Conservation (phyloP, 2,797 vertebrate genomes). For the Echiichthys vipera region DNA sequence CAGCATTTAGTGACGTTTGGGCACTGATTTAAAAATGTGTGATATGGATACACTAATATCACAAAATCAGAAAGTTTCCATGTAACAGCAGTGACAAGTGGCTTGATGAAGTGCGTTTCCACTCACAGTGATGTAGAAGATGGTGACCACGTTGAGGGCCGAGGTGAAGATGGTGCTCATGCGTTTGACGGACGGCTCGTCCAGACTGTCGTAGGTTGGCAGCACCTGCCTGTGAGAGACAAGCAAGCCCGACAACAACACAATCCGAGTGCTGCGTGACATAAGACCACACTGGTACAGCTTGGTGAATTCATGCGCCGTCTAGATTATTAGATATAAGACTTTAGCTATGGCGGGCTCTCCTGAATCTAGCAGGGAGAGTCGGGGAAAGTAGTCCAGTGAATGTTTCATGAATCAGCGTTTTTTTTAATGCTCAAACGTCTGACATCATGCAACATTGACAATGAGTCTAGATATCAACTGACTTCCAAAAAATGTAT, state of each 20-base stretch:
- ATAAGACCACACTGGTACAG: constrained; percentile 12
- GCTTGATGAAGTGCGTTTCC: not conserved
- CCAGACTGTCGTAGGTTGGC: constrained; percentile 97
- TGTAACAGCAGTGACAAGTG: not conserved
- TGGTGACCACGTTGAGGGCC: constrained; percentile 94
- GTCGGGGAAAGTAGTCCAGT: not conserved
- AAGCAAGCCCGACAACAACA: constrained; percentile 35
- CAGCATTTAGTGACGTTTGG: not conserved
- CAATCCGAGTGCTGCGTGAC: constrained; percentile 27
- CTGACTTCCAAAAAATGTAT: no score
- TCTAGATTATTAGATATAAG: not conserved
- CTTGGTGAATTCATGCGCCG: constrained; percentile 51
- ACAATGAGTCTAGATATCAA: constrained; percentile 31
- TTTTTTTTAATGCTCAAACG: constrained; percentile 5
- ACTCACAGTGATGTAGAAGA: constrained; percentile 97
- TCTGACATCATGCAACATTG: constrained; percentile 26
- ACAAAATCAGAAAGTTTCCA: not conserved
- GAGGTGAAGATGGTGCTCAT: constrained; percentile 99
- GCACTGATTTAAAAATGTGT: not conserved
- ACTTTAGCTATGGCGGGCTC: not conserved
- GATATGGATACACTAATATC: not conserved
- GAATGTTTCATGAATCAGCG: constrained; percentile 10
- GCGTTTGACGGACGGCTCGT: constrained; percentile 97
- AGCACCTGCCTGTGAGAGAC: constrained; percentile 91
- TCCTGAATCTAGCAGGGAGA: not conserved